Evolutionary conservation across 2,797 vertebrate genomes (phyloP).

Genomic region (Sebastes steindachneri): DNA sequence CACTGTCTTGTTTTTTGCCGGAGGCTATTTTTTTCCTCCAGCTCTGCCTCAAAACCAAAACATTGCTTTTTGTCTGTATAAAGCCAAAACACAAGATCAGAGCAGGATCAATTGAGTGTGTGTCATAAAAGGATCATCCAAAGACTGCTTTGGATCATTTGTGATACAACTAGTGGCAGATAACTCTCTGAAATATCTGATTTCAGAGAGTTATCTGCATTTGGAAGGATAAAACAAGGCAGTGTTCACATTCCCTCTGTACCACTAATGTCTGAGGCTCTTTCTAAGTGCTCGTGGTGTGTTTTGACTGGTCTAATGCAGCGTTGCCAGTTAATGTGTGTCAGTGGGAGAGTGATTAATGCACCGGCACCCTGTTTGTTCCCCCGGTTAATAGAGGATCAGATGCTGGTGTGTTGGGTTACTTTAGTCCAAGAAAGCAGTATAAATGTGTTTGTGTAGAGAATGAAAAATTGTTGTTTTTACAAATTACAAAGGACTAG

Average conservation of each 20-base stretch:
- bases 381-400: slow-evolving; percentile 28
- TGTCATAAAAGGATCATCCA: slow-evolving; percentile 6
- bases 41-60: slow-evolving; percentile 26
- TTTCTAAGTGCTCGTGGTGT: slow-evolving; percentile 11
- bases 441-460: background rate
- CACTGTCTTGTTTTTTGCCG: background rate
- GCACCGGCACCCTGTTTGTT: slow-evolving; percentile 27
- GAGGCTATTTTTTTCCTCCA: slow-evolving; percentile 34
- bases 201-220: background rate
- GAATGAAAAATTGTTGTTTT: background rate
- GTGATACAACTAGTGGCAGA: background rate
- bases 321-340: slow-evolving; percentile 18
- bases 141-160: background rate
- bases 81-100: slow-evolving; percentile 45
- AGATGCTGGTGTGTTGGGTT: slow-evolving; percentile 36
- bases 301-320: slow-evolving; percentile 31
- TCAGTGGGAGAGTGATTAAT: slow-evolving; percentile 35
- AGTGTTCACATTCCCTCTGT: background rate
- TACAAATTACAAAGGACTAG: too few relatives aligned
- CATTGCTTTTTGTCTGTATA: slow-evolving; percentile 17
- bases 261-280: slow-evolving; percentile 2
- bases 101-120: background rate
- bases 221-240: background rate
- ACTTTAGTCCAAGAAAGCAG: background rate
- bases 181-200: background rate